Evolutionary conservation across 2,888 invertebrate genomes (phyloP).

Genomic region (Salticus scenicus): DNA sequence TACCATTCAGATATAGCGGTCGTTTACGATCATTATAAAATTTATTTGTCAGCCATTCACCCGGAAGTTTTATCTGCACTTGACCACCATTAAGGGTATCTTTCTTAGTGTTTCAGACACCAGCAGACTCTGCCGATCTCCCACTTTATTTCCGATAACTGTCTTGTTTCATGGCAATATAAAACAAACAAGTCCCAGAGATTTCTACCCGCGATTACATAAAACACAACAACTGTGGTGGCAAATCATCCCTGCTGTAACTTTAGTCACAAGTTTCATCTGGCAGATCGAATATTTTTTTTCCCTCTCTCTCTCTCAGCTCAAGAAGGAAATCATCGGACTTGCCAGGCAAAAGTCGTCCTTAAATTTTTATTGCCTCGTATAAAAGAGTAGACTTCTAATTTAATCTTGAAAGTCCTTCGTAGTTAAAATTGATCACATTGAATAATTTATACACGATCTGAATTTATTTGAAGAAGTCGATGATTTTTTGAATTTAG

Average conservation of each 20-base stretch:
- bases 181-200: constrained; percentile 67
- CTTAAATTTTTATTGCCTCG: constrained; percentile 67
- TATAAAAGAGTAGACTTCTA: constrained; percentile 51
- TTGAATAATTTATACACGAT: constrained; percentile 60
- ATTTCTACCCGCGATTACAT: constrained; percentile 60
- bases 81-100: constrained; percentile 60
- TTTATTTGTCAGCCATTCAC: constrained; percentile 66
- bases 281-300: constrained; percentile 25
- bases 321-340: background rate
- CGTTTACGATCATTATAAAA: constrained; percentile 70
- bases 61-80: constrained; percentile 62
- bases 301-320: background rate
- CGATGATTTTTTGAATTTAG: constrained; percentile 37
- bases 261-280: constrained; percentile 6
- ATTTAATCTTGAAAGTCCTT: constrained; percentile 33
- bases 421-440: constrained; percentile 50
- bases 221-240: constrained; percentile 54
- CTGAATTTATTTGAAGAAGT: constrained; percentile 43
- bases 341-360: constrained; percentile 37
- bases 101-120: background rate
- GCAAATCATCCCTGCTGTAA: constrained; percentile 44
- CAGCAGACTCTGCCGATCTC: background rate
- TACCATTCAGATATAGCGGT: constrained; percentile 64
- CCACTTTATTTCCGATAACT: constrained; percentile 68
- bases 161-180: constrained; percentile 65